Conservation (phyloP, 2,797 vertebrate species). For the Acridotheres tristis region DNA sequence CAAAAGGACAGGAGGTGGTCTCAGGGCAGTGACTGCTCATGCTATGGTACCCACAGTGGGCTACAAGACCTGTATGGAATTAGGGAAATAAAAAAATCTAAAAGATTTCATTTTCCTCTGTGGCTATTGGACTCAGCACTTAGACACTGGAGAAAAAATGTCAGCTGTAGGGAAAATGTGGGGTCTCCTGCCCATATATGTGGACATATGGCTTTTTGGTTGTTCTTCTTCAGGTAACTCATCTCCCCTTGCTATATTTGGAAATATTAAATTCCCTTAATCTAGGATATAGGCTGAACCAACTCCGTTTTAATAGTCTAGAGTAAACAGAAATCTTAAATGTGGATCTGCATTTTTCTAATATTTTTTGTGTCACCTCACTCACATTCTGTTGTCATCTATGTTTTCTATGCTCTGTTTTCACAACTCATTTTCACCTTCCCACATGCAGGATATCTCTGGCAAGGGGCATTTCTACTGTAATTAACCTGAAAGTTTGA, state of each 20-base stretch:
- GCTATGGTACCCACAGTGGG: neutral
- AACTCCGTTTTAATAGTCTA: neutral
- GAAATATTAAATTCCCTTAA: neutral
- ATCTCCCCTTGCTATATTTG: neutral
- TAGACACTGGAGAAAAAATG: neutral
- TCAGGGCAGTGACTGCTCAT: neutral
- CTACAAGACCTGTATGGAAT: neutral
- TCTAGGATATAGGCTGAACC: neutral
- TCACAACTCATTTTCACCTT: slow-evolving; percentile 58
- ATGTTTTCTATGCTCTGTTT: neutral
- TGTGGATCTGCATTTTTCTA: neutral
- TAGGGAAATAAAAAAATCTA: neutral
- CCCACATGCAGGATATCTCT: slow-evolving; percentile 42
- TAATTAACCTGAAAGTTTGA: slow-evolving; percentile 20
- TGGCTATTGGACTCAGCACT: neutral
- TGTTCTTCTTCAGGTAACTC: neutral
- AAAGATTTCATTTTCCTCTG: neutral
- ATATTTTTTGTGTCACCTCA: neutral
- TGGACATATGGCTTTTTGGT: neutral
- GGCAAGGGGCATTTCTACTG: slow-evolving; percentile 19
- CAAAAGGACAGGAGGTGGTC: neutral
- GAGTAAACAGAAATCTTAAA: neutral
- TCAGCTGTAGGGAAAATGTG: neutral
- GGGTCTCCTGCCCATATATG: neutral
- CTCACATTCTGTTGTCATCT: slow-evolving; percentile 29